Evolutionary conservation across 1,140 invertebrate species (phyloP).

Genomic region (Procambarus clarkii): DNA sequence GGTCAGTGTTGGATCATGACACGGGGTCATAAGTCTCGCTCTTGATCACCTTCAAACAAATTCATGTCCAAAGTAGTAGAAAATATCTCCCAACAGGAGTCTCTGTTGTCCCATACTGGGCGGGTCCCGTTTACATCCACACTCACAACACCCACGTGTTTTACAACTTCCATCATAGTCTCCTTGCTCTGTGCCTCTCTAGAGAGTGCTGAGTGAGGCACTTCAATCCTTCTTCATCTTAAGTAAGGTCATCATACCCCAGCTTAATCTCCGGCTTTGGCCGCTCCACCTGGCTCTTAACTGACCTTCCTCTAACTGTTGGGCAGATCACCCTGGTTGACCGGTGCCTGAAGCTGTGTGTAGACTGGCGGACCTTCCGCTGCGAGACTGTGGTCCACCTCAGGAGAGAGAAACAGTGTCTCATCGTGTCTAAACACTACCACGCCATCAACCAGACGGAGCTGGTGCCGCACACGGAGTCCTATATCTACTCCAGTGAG

Average conservation of each 20-base stretch:
- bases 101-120: too few relatives aligned
- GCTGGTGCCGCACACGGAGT: conserved; percentile 21
- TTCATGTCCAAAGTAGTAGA: too few relatives aligned
- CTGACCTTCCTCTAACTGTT: neutral
- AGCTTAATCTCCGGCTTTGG: neutral
- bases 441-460: conserved; percentile 32
- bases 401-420: conserved; percentile 5
- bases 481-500: conserved; percentile 43
- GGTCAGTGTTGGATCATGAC: neutral
- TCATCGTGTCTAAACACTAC: conserved; percentile 24
- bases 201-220: too few relatives aligned
- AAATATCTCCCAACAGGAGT: too few relatives aligned
- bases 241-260: too few relatives aligned
- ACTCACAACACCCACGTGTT: too few relatives aligned
- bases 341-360: conserved; percentile 49
- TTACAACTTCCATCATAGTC: too few relatives aligned
- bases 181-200: too few relatives aligned
- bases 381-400: conserved; percentile 59
- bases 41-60: too few relatives aligned
- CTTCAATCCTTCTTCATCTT: too few relatives aligned
- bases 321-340: neutral
- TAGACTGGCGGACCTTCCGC: conserved; percentile 32
- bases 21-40: too few relatives aligned
- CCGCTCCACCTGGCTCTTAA: neutral
- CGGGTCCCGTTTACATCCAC: too few relatives aligned